Base-by-base conservation (phyloP, 2,797 vertebrate genomes). In the Bufotes viridis region DNA sequence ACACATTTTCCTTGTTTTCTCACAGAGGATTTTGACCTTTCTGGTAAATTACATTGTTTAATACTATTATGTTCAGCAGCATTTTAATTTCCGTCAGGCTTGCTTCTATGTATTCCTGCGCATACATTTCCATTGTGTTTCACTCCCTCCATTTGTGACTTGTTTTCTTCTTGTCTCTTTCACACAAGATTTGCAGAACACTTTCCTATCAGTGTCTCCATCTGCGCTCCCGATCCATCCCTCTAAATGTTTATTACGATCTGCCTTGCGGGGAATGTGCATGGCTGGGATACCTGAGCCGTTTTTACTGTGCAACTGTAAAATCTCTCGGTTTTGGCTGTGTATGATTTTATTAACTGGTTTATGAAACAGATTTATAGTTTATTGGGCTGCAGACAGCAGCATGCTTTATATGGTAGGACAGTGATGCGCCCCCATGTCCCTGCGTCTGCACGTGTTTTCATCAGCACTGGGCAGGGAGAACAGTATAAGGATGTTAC, bases 281-380 rank as follows among this genome's bases (percentile, higher is more conserved):
- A 65, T 75, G 72, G 9, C 72, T 76, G 58, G 20, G 83, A 84
- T 85, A 85, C 83, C 72, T 78, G 83, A 76, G 58, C 72, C 8
- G 14, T 20, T 18, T 75, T 49, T 65, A 65, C 51, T 85, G 65
- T 78, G 72, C 34, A 61, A 5, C 83, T 85, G 72, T 85, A 51
- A 26, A 63, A 49, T 85, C n/a, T 85, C 83, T 60, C 2, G 4
- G 18, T 42, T 84, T 74, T 22, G 20, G 53, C 57, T 63, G 83
- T 20, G 57, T 18, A 20, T 42, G 72, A 63, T 78, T 85, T 85
- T 85, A 85, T 85, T 85, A 76, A 53, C 34, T 17, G 42, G 70
- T 85, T 78, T 78, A 78, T 49, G 83, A 61, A 34, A 29, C 67
- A 22, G 72, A 85, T 85, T 85, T 53, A 63, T 76, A n/a, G 29